Conservation (phyloP, 2,113 vertebrate species). For the Mobula birostris region DNA sequence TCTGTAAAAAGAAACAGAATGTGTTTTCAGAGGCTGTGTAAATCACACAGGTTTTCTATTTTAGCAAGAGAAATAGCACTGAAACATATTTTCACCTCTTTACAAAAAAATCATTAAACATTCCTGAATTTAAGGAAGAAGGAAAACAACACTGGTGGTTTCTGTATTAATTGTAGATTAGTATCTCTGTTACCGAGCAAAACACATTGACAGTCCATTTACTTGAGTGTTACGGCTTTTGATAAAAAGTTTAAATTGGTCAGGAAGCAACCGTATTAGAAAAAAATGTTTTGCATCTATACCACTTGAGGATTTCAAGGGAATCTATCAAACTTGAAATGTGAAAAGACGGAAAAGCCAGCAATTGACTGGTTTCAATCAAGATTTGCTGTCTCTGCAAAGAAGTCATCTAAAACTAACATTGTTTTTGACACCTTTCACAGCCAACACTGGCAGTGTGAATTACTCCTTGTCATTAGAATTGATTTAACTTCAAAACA, state of each 20-base stretch:
- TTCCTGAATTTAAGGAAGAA: not conserved
- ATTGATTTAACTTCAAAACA: not conserved
- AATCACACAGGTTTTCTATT: not conserved
- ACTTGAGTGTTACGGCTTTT: not conserved
- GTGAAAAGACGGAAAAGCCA: not conserved
- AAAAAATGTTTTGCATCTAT: not conserved
- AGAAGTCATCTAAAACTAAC: not conserved
- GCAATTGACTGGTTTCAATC: not conserved
- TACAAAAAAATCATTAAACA: not conserved
- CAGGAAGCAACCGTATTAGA: not conserved
- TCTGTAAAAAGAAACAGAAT: not conserved
- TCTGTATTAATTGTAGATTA: not conserved
- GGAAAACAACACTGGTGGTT: not conserved
- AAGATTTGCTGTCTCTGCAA: not conserved
- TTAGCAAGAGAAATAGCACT: not conserved
- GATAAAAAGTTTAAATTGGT: not conserved
- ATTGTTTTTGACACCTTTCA: slow-evolving; percentile 12
- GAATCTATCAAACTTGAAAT: slow-evolving; percentile 2
- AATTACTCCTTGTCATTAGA: not conserved
- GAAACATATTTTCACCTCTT: not conserved
- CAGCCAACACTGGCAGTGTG: not conserved
- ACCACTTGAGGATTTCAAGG: not conserved
- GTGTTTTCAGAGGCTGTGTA: not conserved
- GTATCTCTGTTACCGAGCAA: not conserved
- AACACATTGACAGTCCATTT: not conserved